A percentile compares a stretch with the other conserved stretches of the same genome.
These are phyloP conservation scores for Apamea monoglypha DNA, from an alignment of 2,888 invertebrate species.

Conservation along the genomic window DNA sequence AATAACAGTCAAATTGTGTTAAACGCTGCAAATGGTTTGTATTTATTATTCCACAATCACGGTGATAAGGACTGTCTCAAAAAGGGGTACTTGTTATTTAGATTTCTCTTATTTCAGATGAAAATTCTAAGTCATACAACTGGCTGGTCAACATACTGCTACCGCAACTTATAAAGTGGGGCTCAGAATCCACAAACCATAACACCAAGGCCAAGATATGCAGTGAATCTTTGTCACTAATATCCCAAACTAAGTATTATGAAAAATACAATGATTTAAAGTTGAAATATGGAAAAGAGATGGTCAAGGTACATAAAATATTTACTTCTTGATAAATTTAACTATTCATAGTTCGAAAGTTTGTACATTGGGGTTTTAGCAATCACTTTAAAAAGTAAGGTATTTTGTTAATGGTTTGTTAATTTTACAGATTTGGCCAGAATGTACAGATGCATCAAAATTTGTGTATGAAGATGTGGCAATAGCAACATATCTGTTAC, in stretches of 20 bases:
- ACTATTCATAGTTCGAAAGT: not conserved
- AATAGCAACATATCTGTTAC: constrained; percentile 96
- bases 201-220: constrained; percentile 69
- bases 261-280: constrained; percentile 93
- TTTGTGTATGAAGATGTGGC: constrained; percentile 99
- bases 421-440: constrained; percentile 94
- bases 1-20: constrained; percentile 80
- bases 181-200: constrained; percentile 80
- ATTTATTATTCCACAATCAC: not conserved
- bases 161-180: constrained; percentile 92
- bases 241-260: constrained; percentile 93
- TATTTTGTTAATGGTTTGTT: not conserved
- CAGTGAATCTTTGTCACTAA: constrained; percentile 91
- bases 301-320: constrained; percentile 90
- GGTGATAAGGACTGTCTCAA: not conserved
- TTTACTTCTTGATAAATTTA: not conserved
- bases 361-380: not conserved
- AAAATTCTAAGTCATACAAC: constrained; percentile 73
- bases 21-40: constrained; percentile 82
- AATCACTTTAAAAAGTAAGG: not conserved
- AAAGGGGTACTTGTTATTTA: not conserved
- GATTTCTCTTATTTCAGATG: constrained; percentile 71
- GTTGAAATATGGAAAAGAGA: constrained; percentile 93
- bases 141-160: constrained; percentile 91
- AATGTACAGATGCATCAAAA: constrained; percentile 97